Evolutionary conservation across 2,888 invertebrate species (phyloP), one percentile per base, ranked within the genome.

Genomic region (Epinotia ramella): DNA sequence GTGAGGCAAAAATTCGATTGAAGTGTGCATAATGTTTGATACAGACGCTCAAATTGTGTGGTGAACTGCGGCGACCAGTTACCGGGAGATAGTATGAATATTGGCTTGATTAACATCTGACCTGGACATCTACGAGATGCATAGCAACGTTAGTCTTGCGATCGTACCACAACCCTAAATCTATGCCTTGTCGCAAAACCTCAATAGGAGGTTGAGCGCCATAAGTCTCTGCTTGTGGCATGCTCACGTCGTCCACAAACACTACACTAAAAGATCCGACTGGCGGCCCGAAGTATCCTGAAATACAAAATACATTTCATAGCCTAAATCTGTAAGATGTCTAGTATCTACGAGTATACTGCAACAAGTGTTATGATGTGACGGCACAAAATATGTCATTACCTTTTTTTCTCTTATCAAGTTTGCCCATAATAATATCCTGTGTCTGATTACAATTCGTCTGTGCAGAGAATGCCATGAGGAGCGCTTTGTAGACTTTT

Each of bases 201-300:
- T 99, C 99, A 73, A 99, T 98, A 0, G 99, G 98, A 0, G 99
- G 99, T 88, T 99, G 99, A 0, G 99, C 98, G 0, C 99, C 99
- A 84, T 98, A 99, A 3, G 96, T 96, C 90, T 98, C 98, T 73
- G 97, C 96, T 82, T 97, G 94, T 0, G 99, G 99, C 98, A 99
- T 98, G 83, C 98, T 98, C 18, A 99, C 96, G 88, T 99, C 99
- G 86, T 99, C 99, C 57, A 99, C 98, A 88, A 99, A 99, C 65
- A 99, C 96, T 13, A 99, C 97, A 89, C 97, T 96, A 83, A 96
- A 96, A 87, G 98, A 99, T 7, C 98, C 98, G 65, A 98, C 95
- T 0, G 98, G 98, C 0, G 99, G 99, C 0, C 99, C 99, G 86
- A 95, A 99, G 16, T 99, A 97, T 2, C 99, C 97, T 96, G 67